Base-by-base conservation (phyloP, 1,140 invertebrate species). In the Papilio aristodemus region DNA sequence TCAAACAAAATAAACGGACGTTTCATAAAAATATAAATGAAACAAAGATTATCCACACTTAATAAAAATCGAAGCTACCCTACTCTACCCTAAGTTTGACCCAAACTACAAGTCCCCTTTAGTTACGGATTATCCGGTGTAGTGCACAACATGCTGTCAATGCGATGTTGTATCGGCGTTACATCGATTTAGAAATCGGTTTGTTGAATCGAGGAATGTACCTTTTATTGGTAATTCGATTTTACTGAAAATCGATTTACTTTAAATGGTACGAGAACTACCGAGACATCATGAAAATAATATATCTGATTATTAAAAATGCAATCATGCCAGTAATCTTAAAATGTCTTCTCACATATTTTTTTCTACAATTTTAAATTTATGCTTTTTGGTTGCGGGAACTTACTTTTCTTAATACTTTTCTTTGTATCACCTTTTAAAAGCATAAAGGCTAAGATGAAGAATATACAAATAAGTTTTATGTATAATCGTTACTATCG, bases 101-200 rank as follows among this genome's bases (percentile, higher is more conserved):
- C 73, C 74, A 79, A 76, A 71, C 68, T 69, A 77, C 70, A 72
- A 79, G 77, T 80, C 81, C 83, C 85, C 84, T 82, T 79, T 84
- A 85, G 84, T 86, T 81, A 71, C 80, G 87, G 86, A 88, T 89
- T 85, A 89, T 87, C 83, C 84, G 77, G 68, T 77, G 78, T 85
- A 88, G 79, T 88, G 86, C 79, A 85, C 87, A 89, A 87, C 83
- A 86, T 88, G 84, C 81, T 86, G 80, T 87, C 83, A 86, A 81
- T 84, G 73, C 72, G 72, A 74, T 63, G 36, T 70, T 57, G 32
- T 62, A 62, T 37, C 9, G 36, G 59, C 32, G 36, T 38, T 62
- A 62, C 59, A 62, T 37, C 59, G 59, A 62, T 62, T 62, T 62
- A 62, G 59, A 17, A 62, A 62, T 27, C 70, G 62, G 72, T 72